Conservation (phyloP, 2,797 vertebrate genomes). For the Gallinago solitaria region DNA sequence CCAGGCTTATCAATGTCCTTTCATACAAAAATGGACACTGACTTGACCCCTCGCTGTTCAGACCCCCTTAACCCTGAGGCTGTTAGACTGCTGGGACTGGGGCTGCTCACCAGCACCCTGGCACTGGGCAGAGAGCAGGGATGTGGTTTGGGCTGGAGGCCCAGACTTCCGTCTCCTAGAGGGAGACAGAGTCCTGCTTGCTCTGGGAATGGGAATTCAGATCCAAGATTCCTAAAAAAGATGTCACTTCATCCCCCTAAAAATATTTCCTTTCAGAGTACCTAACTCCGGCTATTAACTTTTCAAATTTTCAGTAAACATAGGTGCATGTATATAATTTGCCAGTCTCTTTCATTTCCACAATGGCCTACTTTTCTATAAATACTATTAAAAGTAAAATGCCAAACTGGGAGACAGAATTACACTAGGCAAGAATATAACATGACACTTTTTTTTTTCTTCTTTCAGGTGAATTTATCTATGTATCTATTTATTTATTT, state of each 20-base stretch:
- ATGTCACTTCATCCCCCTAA: neutral
- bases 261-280: neutral
- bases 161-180: neutral
- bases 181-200: neutral
- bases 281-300: neutral
- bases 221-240: neutral
- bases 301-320: conserved; percentile 15
- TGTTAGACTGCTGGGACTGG: neutral
- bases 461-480: neutral
- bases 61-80: neutral
- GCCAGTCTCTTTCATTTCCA: conserved; percentile 1
- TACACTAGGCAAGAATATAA: neutral
- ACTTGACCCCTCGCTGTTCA: neutral
- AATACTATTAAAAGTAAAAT: conserved; percentile 5
- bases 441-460: neutral
- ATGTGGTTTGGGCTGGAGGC: neutral
- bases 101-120: neutral
- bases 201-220: neutral
- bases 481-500: neutral
- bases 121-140: neutral
- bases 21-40: neutral
- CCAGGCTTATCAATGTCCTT: neutral
- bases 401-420: neutral
- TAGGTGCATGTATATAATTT: neutral
- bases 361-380: neutral